Conservation (phyloP, 2,888 invertebrate genomes). For the Celastrina argiolus region DNA sequence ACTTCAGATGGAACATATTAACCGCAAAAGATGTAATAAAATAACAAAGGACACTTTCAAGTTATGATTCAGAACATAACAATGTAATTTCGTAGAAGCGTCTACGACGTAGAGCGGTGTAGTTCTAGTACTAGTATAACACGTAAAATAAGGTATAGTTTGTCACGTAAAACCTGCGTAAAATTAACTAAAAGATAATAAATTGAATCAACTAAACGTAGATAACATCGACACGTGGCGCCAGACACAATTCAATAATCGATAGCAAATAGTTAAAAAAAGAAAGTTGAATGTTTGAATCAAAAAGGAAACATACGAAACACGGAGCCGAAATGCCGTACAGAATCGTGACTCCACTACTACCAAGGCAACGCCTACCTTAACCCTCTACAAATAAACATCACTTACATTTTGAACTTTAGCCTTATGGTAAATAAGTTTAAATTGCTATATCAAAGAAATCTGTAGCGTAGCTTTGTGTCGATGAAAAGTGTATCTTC, state of each 20-base stretch:
- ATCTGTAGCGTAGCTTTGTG: background rate
- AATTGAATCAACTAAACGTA: no score
- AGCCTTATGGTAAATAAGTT: background rate
- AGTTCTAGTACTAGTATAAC: background rate
- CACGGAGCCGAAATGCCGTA: background rate
- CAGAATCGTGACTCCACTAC: constrained; percentile 12
- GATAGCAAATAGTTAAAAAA: constrained; percentile 2
- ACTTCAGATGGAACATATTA: no score
- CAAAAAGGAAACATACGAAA: constrained; percentile 8
- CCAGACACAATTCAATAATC: background rate
- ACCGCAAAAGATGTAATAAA: no score
- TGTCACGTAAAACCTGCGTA: background rate
- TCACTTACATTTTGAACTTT: constrained; percentile 7
- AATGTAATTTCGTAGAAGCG: background rate
- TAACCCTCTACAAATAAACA: background rate
- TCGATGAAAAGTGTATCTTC: background rate
- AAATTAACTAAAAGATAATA: no score
- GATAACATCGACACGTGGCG: background rate
- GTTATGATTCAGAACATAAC: no score
- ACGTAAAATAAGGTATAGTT: background rate
- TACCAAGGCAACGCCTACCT: constrained; percentile 14
- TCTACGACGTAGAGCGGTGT: background rate
- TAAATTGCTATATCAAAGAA: background rate
- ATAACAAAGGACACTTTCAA: no score
- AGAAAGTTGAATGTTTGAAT: constrained; percentile 4